Evolutionary conservation across 2,113 vertebrate genomes (phyloP).

Genomic region (Natator depressus): DNA sequence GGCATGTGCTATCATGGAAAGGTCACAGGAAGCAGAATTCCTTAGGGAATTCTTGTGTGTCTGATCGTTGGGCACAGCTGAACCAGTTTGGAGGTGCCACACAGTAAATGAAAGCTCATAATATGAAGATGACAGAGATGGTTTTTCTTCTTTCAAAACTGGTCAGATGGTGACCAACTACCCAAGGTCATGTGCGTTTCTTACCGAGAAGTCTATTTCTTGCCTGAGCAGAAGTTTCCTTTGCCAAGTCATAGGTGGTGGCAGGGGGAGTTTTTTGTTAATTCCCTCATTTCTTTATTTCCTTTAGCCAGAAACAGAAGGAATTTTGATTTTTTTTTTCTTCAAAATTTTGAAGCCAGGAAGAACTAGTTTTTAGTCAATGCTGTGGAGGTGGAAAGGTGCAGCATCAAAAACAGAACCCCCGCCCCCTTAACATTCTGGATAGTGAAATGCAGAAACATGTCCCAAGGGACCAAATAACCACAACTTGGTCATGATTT

Average conservation of each 20-base stretch:
- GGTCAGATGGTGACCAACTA: neutral
- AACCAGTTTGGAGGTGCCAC: neutral
- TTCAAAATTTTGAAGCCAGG: neutral
- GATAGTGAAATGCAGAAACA: neutral
- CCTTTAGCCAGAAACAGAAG: neutral
- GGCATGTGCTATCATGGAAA: neutral
- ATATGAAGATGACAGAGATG: neutral
- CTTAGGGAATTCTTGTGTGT: neutral
- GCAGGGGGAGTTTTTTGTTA: neutral
- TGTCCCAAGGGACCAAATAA: neutral
- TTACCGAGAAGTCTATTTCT: neutral
- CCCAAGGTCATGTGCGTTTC: neutral
- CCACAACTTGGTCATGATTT: neutral
- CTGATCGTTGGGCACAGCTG: slow-evolving; percentile 10
- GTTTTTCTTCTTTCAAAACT: slow-evolving; percentile 31
- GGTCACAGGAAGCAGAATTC: neutral
- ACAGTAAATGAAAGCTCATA: slow-evolving; percentile 19
- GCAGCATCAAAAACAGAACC: neutral
- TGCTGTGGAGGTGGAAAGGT: neutral
- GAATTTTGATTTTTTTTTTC: neutral
- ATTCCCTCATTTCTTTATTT: neutral
- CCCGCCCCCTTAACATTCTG: neutral
- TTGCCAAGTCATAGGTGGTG: slow-evolving; percentile 40
- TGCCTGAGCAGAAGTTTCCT: slow-evolving; percentile 25
- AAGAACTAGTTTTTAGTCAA: neutral